Base-by-base conservation (phyloP, 1,140 invertebrate species). In the Trichonephila clavata region DNA sequence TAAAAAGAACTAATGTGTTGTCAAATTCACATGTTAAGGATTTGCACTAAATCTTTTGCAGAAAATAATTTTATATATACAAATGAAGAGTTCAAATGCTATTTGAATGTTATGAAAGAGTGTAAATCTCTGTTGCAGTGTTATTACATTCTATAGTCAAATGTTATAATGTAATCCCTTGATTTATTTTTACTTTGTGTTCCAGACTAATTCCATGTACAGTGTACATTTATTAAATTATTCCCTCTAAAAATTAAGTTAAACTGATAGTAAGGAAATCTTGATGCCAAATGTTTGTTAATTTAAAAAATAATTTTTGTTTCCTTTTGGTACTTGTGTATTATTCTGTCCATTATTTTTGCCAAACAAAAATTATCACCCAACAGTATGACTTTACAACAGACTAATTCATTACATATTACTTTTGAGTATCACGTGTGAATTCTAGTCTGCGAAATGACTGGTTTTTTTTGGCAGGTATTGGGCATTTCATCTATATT, bases 11-110 rank as follows among this genome's bases (percentile, higher is more conserved):
- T 24, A 81, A 81, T 60, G 13, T 90, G 71, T 81, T 81, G 21
- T 39, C 27, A 60, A 65, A 92, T 68, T 63, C 90, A 92, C 90
- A 83, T 92, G 90, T 92, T 92, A 92, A 65, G 50, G 63, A n/a
- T 60, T 57, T 83, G 90, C 90, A 92, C 90, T 80, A 80, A 71
- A 71, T 57, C 50, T 71, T 39, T 89, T 89, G 32, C 39, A n/a
- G 16, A 32, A 68, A 89, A 89, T 89, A 89, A 89, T 89, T 89
- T 89, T 89, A 89, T 89, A 89, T 43, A n/a, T n/a, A 57, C 57
- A 83, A 83, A 84, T 32, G 57, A 84, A 50, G 24, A 39, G 32
- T 77, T 77, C 18, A 84, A 83, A 83, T 50, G 32, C 39, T 83
- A 83, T 83, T 83, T 83, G 16, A 84, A 84, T 84, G 83, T 84